Evolutionary conservation across 1,140 invertebrate genomes (phyloP), one percentile per base, ranked within the genome.

Genomic region (Dryas iulia): DNA sequence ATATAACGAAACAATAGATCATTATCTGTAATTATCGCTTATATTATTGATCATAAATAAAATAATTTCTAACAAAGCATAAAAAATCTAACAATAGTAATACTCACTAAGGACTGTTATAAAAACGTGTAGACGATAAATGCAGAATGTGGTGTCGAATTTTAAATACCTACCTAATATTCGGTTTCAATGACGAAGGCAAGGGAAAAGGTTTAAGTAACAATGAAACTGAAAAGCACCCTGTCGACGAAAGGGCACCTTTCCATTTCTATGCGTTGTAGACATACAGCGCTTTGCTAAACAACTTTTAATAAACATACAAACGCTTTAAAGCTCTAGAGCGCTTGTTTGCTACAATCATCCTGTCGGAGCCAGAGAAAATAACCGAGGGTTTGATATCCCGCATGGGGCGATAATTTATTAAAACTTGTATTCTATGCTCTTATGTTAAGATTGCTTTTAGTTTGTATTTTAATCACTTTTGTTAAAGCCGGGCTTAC

Each of bases 341-440:
- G 72, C 77, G 82, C 79, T 76, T 70, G 65, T 62, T 58, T 62
- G 35, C 74, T 33, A 54, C 63, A 73, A 75, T 71, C 66, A 53
- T 67, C 74, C 71, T 60, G 71, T 67, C 76, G 79, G 77, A 69
- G 78, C 81, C 79, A 70, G 78, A 79, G 79, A 75, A 85, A 88
- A 87, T 84, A 81, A 77, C 73, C 73, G 79, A 84, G 83, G 84
- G 83, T 83, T 76, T 73, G 71, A 77, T 79, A 85, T 83, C 76
- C 79, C 73, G 72, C 70, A 63, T 71, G 18, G 23, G 59, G 18
- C 18, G 0, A 26, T 11, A 0, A 4, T n/a, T 3, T 60, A 70
- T 53, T 12, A 3, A 24, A 84, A 77, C 75, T 30, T 69, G 5
- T 33, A 69, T 39, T 54, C 39, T 86, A 61, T 28, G 0, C 0